Percentiles rank a stretch among this genome's conserved stretches.
These are phyloP conservation scores for Adelosebastes latens DNA, from an alignment of 2,797 vertebrate species.

Conservation along the genomic window DNA sequence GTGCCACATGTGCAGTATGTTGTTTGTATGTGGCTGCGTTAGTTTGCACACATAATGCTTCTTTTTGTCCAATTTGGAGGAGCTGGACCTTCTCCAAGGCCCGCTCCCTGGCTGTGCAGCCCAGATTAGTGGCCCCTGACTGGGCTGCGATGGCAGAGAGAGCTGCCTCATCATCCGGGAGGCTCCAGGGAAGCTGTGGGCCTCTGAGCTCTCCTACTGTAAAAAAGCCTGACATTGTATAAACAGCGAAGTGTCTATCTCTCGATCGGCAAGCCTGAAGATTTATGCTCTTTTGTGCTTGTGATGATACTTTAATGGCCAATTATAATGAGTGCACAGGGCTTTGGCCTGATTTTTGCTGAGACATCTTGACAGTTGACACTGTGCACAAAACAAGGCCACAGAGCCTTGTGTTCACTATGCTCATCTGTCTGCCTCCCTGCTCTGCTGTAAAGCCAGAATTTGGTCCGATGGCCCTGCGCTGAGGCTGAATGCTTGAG, in stretches of 20 bases:
- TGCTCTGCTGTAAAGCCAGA: background rate
- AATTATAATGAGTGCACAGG: conserved; percentile 43
- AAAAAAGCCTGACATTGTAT: conserved; percentile 2
- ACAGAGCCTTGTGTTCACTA: background rate
- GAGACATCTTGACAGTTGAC: conserved; percentile 36
- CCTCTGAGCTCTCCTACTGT: background rate
- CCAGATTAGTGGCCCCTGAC: conserved; percentile 61
- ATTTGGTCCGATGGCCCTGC: background rate
- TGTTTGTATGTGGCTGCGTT: background rate
- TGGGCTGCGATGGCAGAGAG: conserved; percentile 36
- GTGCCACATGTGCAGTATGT: background rate
- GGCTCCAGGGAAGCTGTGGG: conserved; percentile 34
- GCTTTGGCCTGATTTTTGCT: conserved; percentile 22
- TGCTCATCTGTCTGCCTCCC: background rate
- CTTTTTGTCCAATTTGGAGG: conserved; percentile 32
- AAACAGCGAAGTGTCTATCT: conserved; percentile 13
- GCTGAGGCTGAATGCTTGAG: background rate
- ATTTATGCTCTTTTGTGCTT: conserved; percentile 24
- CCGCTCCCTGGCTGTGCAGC: conserved; percentile 24
- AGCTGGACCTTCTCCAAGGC: conserved; percentile 43
- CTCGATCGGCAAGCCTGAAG: conserved; percentile 7
- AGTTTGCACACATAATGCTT: conserved; percentile 11
- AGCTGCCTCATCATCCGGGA: conserved; percentile 47
- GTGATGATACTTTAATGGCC: conserved; percentile 55
- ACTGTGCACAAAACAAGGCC: conserved; percentile 9